Base-by-base conservation (phyloP, 1,140 invertebrate genomes). In the Heliconius hermathena region DNA sequence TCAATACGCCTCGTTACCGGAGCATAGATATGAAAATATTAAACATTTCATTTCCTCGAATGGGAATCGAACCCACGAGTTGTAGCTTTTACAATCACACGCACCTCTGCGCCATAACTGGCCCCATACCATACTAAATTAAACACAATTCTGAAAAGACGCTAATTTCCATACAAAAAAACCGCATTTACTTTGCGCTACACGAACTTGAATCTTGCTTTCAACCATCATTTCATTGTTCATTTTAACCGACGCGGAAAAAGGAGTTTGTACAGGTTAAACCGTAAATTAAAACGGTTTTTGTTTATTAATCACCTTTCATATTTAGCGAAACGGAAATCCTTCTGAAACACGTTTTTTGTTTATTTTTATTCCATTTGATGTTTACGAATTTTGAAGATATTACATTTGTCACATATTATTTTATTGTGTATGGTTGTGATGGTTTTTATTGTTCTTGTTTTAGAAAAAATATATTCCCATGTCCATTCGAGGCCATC, bases 151-250 rank as follows among this genome's bases (percentile, higher is more conserved):
- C n/a, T 60, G 54, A 60, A 60, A 60, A 22, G 54, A 26, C n/a
- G 54, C 8, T 60, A 60, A 26, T 60, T n/a, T 11, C 20, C n/a
- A 60, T 60, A 60, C 54, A 60, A 60, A n/a, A 57, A 60, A 60
- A n/a, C 16, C 49, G 18, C n/a, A 8, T 60, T 22, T 22, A 60
- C 54, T 22, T 60, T 60, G 54, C 54, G n/a, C 54, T 60, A 9
- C n/a, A 11, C 20, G 54, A 60, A 60, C 20, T 60, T 4, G 20
- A 60, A 20, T 54, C 52, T 8, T 20, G 54, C 54, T 60, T 22
- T 60, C 54, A 89, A 88, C 87, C 87, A 86, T 88, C 86, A 85
- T 83, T 74, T 82, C 81, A 85, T 88, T 88, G 87, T 89, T 86
- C 84, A 85, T 77, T 49, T 71, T 80, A 60, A 80, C 78, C 74